These are phyloP conservation scores for Artemisiospiza belli DNA, from an alignment of 2,113 vertebrate genomes.

Conservation along the genomic window DNA sequence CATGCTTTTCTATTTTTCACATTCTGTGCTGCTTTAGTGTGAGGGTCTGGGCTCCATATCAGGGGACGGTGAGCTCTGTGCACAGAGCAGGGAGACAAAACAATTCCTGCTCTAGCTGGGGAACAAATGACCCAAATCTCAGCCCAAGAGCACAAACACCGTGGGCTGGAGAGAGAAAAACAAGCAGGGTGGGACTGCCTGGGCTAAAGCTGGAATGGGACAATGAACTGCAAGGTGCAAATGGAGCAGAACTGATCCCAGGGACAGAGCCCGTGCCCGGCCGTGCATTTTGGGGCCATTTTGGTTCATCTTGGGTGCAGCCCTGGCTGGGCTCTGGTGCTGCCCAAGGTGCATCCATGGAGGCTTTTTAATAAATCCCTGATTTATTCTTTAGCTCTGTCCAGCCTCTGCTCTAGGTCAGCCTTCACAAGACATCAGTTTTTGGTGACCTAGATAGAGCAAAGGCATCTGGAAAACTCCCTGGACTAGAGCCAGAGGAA, in stretches of 20 bases:
- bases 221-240: too few relatives aligned
- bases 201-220: background rate
- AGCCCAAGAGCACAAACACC: too few relatives aligned
- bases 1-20: background rate
- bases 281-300: background rate
- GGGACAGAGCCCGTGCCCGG: too few relatives aligned
- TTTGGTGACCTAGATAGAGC: background rate
- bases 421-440: background rate
- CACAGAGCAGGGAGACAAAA: background rate
- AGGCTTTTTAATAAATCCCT: background rate
- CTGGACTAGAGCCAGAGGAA: background rate
- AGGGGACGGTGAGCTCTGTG: background rate
- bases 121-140: too few relatives aligned
- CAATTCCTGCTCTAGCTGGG: background rate
- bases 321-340: background rate
- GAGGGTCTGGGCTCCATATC: fast-evolving
- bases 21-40: background rate
- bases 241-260: background rate
- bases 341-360: background rate
- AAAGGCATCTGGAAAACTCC: background rate
- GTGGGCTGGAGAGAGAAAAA: background rate
- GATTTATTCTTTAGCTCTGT: background rate
- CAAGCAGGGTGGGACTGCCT: background rate
- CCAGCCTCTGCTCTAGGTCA: background rate
- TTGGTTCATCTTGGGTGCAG: background rate